Conservation (phyloP, 2,888 invertebrate species). For the Arge pagana region DNA sequence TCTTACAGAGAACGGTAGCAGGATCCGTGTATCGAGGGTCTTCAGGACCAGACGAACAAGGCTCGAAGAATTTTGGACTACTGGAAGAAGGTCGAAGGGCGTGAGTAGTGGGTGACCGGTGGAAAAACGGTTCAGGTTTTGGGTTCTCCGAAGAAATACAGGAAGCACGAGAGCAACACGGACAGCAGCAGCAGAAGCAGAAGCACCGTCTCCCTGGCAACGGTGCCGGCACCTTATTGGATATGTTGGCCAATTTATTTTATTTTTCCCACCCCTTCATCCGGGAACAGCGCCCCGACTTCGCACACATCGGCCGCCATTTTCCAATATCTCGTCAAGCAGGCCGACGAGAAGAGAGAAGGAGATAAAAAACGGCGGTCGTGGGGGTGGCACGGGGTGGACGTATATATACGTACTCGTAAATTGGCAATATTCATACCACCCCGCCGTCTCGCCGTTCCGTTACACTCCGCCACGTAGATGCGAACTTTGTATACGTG, state of each 20-base stretch:
- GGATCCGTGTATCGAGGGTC: too few relatives aligned
- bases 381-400: background rate
- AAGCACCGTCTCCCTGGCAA: conserved; percentile 53
- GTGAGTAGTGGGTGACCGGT: background rate
- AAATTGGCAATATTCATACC: conserved; percentile 51
- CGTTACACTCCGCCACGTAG: too few relatives aligned
- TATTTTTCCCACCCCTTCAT: conserved; percentile 46
- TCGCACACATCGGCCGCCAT: conserved; percentile 52
- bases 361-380: background rate
- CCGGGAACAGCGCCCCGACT: conserved; percentile 35
- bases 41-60: too few relatives aligned
- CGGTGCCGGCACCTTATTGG: conserved; percentile 58
- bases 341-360: conserved; percentile 4
- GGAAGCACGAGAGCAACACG: too few relatives aligned
- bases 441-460: conserved; percentile 20
- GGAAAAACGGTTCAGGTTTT: conserved; percentile 13
- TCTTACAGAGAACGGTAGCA: too few relatives aligned
- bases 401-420: conserved; percentile 34
- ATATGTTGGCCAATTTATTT: conserved; percentile 59
- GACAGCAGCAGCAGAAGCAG: conserved; percentile 25
- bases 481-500: too few relatives aligned
- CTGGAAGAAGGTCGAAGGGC: background rate
- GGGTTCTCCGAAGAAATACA: too few relatives aligned
- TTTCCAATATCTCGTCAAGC: conserved; percentile 55
- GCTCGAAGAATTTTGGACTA: too few relatives aligned